Base-by-base conservation (phyloP, 2,797 vertebrate species). In the Adrianichthys oophorus region DNA sequence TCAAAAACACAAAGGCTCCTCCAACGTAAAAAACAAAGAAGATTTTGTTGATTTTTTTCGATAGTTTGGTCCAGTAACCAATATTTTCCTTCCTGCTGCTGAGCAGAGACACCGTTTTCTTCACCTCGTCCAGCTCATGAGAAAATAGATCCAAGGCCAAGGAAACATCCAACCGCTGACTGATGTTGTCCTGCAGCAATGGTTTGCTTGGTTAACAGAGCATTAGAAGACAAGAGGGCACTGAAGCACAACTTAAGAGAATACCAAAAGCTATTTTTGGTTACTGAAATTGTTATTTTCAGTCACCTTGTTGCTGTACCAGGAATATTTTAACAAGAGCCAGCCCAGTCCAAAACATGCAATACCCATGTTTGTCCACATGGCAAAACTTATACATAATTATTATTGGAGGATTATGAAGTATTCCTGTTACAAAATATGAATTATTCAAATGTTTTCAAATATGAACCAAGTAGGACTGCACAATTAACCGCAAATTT, bases 11-110 rank as follows among this genome's bases (percentile, higher is more conserved):
- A 15, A 1, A 7, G 21, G 78, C 46, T 2, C 66, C 0, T 41
- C 15, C 54, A 5, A 89, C 0, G 43, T 91, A 90, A 41, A 40
- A 14, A 40, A 14, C 37, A 40, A 14, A 14, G 37, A 40, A 14
- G 3, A 40, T 4, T 40, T 7, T 40, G 37, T 40, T 40, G 37
- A 40, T 57, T 5, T 19, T 62, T 56, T 15, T 37, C 4, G 82
- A 79, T 43, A 74, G 14, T 61, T 45, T 59, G 57, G 68, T 76
- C 91, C 88, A 91, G 76, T 76, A 74, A 6, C 69, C 59, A 0
- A 53, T 40, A 15, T 70, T 50, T 0, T 68, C 45, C 10, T 57
- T 69, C 18, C 18, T 56, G 42, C 18, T 55, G 37, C 3, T 29
- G 15, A 86, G 59, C 40, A 44, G 17, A 18, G 40, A 56, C 41